Conservation (phyloP, 2,888 invertebrate species). For the Cremastinae sp. region DNA sequence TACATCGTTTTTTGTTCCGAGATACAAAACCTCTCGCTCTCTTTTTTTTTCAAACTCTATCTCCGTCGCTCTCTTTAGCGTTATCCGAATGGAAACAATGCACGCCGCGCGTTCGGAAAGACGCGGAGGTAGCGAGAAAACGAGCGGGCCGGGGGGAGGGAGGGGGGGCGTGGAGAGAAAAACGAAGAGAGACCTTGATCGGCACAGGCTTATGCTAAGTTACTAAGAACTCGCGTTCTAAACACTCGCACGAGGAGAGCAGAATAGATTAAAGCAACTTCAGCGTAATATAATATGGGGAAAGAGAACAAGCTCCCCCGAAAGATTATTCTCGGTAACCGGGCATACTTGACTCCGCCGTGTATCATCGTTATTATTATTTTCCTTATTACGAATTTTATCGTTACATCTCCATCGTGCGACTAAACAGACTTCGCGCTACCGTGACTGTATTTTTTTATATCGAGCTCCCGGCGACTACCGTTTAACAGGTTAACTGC, state of each 20-base stretch:
- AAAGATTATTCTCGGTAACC: conserved; percentile 47
- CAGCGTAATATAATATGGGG: conserved; percentile 35
- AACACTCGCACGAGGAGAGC: conserved; percentile 7
- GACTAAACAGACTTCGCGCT: conserved; percentile 5
- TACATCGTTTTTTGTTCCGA: too few species aligned
- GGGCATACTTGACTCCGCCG: conserved; percentile 43
- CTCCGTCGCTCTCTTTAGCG: too few species aligned
- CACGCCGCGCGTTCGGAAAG: too few species aligned
- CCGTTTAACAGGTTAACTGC: too few species aligned
- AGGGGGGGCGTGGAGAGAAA: too few species aligned
- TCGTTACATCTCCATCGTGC: conserved; percentile 35
- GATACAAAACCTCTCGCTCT: too few species aligned
- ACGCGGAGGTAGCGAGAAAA: too few species aligned
- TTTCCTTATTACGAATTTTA: conserved; percentile 19
- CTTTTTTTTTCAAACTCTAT: too few species aligned
- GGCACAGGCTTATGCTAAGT: conserved; percentile 7
- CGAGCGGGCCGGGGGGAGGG: too few species aligned
- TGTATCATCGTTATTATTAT: conserved; percentile 30
- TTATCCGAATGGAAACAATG: too few species aligned
- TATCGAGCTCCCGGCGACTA: too few species aligned
- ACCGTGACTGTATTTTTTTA: too few species aligned
- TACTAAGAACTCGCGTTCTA: conserved; percentile 32
- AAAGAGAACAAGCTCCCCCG: conserved; percentile 4
- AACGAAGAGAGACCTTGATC: conserved; percentile 31
- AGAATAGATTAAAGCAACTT: conserved; percentile 24